Evolutionary conservation across 2,888 invertebrate genomes (phyloP).

Genomic region (Anorthoa munda): DNA sequence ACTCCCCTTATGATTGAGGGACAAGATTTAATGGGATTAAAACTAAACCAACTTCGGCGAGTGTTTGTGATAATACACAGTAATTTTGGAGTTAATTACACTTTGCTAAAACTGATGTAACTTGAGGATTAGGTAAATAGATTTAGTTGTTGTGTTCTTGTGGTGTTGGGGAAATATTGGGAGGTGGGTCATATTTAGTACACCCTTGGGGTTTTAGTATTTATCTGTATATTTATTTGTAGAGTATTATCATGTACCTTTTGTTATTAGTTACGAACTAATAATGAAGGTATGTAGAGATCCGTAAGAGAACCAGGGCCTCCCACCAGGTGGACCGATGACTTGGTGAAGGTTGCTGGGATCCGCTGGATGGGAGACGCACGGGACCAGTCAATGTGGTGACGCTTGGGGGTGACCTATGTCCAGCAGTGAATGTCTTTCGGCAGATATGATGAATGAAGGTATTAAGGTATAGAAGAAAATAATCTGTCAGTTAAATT

Average conservation of each 20-base stretch:
- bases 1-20: slow-evolving; percentile 63
- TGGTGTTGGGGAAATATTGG: slow-evolving; percentile 46
- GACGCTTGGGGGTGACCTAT: no score
- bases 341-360: no score
- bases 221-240: no score
- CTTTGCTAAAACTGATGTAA: slow-evolving; percentile 50
- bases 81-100: slow-evolving; percentile 55
- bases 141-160: slow-evolving; percentile 45
- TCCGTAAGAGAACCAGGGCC: not conserved
- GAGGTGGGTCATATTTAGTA: slow-evolving; percentile 17
- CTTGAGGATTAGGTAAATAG: slow-evolving; percentile 53
- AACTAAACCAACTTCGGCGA: slow-evolving; percentile 53
- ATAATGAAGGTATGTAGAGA: not conserved
- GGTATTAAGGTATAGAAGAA: no score
- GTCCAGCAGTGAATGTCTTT: no score
- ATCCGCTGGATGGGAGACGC: no score
- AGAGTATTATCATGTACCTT: not conserved
- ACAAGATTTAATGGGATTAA: slow-evolving; percentile 68
- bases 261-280: not conserved
- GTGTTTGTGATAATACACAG: slow-evolving; percentile 54
- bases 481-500: not conserved
- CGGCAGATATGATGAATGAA: no score
- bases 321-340: no score
- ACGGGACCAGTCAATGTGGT: no score
- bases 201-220: not conserved